phyloP scores from a whole-genome alignment of 1,140 invertebrate species.

The Coenobita brevimanus region DNA sequence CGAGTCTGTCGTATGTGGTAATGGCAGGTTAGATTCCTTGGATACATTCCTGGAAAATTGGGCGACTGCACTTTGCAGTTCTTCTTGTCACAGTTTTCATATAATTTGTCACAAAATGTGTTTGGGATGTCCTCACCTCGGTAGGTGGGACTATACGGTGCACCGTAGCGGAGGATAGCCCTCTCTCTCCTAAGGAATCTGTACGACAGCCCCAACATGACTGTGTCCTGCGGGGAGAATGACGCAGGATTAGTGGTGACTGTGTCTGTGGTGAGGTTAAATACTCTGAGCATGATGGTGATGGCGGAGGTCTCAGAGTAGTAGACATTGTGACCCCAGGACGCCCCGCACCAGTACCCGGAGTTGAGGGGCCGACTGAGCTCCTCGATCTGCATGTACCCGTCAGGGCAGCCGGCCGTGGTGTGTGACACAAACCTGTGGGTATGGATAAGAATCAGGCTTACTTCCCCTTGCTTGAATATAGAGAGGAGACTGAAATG shows the following conservation, averaged over 20 bases:
- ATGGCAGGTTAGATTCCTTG: conserved; percentile 87
- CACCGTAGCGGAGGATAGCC: conserved; percentile 83
- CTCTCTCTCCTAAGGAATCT: conserved; percentile 85
- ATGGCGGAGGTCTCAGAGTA: conserved; percentile 87
- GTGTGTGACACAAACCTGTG: conserved; percentile 68
- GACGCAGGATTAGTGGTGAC: conserved; percentile 71
- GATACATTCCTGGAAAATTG: conserved; percentile 90
- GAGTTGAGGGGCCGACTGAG: conserved; percentile 81
- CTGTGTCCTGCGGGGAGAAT: conserved; percentile 53
- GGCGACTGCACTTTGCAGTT: conserved; percentile 88
- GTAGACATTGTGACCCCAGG: conserved; percentile 89
- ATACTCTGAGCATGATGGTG: conserved; percentile 82
- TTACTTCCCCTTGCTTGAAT: no score
- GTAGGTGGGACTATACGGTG: conserved; percentile 76
- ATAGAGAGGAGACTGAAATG: not conserved
- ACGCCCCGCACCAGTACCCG: conserved; percentile 89
- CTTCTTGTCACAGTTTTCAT: conserved; percentile 91
- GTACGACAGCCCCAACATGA: conserved; percentile 83
- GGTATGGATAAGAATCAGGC: conserved; percentile 69
- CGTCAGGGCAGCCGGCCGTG: conserved; percentile 74
- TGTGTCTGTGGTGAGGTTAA: conserved; percentile 77
- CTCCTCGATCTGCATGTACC: conserved; percentile 85
- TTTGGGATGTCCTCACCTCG: conserved; percentile 88
- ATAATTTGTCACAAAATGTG: conserved; percentile 90
- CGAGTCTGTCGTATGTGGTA: conserved; percentile 83